Percentiles rank a stretch among this genome's conserved stretches.
These are phyloP conservation scores for Eleutherodactylus coqui DNA, from an alignment of 2,797 vertebrate species.

Conservation along the genomic window DNA sequence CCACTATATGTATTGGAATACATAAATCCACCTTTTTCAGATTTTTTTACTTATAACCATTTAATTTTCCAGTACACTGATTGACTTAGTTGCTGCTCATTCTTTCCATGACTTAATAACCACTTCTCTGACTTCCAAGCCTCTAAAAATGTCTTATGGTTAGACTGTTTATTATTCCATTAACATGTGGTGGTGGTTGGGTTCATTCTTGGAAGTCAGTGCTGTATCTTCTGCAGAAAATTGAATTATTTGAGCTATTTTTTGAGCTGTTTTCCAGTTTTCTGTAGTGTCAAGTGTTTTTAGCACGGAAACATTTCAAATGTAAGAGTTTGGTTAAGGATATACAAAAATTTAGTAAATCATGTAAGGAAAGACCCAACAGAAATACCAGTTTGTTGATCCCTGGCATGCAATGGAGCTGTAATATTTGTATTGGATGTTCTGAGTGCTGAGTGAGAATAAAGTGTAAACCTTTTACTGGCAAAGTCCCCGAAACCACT, in stretches of 20 bases:
- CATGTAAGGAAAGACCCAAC: constrained; percentile 28
- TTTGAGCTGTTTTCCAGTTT: not conserved
- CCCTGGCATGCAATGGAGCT: not conserved
- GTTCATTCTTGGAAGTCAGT: not conserved
- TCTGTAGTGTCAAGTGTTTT: constrained; percentile 10
- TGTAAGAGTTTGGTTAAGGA: constrained; percentile 14
- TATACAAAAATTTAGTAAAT: constrained; percentile 21
- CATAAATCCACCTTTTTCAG: not conserved
- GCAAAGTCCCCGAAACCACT: not conserved
- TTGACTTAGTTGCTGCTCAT: not conserved
- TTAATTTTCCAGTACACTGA: not conserved
- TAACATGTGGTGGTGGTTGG: not conserved
- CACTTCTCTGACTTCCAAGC: not conserved
- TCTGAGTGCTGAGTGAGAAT: constrained; percentile 25
- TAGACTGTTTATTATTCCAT: not conserved
- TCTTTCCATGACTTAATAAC: not conserved
- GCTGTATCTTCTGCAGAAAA: not conserved
- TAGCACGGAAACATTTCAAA: not conserved
- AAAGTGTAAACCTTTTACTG: constrained; percentile 23
- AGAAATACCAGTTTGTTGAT: constrained; percentile 32
- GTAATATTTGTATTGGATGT: constrained; percentile 46
- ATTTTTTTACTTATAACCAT: not conserved
- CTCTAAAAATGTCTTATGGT: not conserved
- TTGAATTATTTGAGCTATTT: constrained; percentile 7
- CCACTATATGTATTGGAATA: not conserved